These are phyloP conservation scores for Lagocephalus sceleratus DNA, from an alignment of 2,797 vertebrate species.

Conservation along the genomic window DNA sequence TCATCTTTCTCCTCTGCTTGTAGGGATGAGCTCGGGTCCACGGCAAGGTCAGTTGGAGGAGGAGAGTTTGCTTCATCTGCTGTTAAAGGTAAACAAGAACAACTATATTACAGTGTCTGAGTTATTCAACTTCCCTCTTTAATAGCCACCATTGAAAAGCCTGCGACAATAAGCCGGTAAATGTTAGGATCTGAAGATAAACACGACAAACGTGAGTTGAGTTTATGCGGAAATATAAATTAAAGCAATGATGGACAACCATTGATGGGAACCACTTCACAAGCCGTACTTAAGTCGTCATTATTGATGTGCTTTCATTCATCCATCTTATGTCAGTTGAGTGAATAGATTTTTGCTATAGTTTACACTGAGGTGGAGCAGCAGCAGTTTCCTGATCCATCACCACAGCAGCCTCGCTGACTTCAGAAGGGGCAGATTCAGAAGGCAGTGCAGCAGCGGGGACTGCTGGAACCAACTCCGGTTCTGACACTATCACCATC, in stretches of 20 bases:
- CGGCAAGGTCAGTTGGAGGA: conserved; percentile 9
- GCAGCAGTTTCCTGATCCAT: conserved; percentile 15
- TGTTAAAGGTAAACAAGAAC: neutral
- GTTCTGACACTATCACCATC: conserved; percentile 25
- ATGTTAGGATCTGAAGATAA: neutral
- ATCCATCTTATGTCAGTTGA: too few relatives aligned
- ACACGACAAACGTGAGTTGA: neutral
- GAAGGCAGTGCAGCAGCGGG: neutral
- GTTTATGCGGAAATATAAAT: neutral
- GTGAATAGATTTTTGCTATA: too few relatives aligned
- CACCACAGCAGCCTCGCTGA: conserved; percentile 7
- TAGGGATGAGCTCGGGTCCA: conserved; percentile 14
- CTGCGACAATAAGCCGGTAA: too few relatives aligned
- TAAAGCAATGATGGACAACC: neutral
- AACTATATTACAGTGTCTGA: neutral
- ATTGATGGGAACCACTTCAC: neutral
- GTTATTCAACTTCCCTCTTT: neutral
- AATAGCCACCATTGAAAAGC: neutral
- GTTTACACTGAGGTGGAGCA: conserved; percentile 5
- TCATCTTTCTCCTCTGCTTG: conserved; percentile 9
- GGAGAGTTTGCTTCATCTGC: conserved; percentile 10
- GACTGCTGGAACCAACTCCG: conserved; percentile 16
- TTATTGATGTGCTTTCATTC: neutral
- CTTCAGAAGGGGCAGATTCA: conserved; percentile 8
- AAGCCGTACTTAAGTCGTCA: neutral